Percentiles rank a stretch among this genome's conserved stretches.
phyloP scores from a whole-genome alignment of 2,113 vertebrate species.

The Chiloscyllium plagiosum region DNA sequence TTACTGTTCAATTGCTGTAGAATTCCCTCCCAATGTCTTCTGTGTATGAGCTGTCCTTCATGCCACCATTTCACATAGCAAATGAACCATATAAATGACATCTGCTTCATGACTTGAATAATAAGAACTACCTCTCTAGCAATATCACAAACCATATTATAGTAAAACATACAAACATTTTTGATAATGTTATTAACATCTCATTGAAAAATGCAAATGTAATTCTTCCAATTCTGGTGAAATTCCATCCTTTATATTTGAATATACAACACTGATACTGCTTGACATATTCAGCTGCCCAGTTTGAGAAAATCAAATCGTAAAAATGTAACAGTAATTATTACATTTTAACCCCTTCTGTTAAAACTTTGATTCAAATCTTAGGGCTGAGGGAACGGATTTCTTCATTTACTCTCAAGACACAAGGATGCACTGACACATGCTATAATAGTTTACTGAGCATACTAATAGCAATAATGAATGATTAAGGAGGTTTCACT shows the following conservation, averaged over 20 bases:
- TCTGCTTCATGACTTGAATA: not conserved
- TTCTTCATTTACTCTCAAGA: not conserved
- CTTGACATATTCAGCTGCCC: not conserved
- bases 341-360: not conserved
- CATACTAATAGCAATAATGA: not conserved
- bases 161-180: not conserved
- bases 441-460: not conserved
- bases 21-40: not conserved
- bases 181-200: not conserved
- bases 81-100: conserved; percentile 15
- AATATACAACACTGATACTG: not conserved
- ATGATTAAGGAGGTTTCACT: not conserved
- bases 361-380: not conserved
- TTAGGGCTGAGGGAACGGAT: not conserved
- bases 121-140: not conserved
- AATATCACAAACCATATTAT: not conserved
- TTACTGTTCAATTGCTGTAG: not conserved
- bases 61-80: not conserved
- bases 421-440: not conserved
- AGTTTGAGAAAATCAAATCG: not conserved
- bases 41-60: not conserved
- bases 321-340: not conserved
- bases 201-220: not conserved
- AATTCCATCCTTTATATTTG: not conserved
- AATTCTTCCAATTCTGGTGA: not conserved